phyloP scores from a whole-genome alignment of 2,113 vertebrate species.

The Dicrurus megarhynchus region DNA sequence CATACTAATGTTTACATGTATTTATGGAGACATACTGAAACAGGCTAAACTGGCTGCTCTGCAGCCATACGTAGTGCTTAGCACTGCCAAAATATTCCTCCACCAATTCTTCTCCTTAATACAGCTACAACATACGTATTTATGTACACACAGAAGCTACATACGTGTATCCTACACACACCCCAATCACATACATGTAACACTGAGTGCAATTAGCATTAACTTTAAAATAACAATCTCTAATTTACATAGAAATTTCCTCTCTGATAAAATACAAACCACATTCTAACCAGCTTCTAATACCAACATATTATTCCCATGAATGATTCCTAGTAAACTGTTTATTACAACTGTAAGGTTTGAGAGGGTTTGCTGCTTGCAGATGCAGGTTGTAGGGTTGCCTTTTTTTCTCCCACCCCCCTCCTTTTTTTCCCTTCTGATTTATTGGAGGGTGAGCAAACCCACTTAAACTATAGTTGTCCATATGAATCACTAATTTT shows the following conservation, averaged over 20 bases:
- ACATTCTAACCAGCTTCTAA: slow-evolving; percentile 69
- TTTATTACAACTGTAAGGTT: slow-evolving; percentile 60
- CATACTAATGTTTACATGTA: background rate
- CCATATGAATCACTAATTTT: slow-evolving; percentile 86
- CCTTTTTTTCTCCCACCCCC: background rate
- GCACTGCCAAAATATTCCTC: background rate
- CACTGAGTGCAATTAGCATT: slow-evolving; percentile 28
- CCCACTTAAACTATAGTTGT: slow-evolving; percentile 81
- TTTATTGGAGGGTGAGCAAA: slow-evolving; percentile 77
- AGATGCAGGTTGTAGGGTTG: background rate
- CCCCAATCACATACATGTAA: slow-evolving; percentile 17
- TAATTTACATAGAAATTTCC: slow-evolving; percentile 69
- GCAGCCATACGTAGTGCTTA: background rate
- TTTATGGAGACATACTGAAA: background rate
- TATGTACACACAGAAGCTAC: background rate
- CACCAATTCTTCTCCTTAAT: background rate
- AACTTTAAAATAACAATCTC: slow-evolving; percentile 65
- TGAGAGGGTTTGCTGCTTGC: background rate
- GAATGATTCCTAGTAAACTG: slow-evolving; percentile 73
- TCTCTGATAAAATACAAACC: slow-evolving; percentile 67
- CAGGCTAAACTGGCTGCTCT: background rate
- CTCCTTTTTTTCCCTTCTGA: background rate
- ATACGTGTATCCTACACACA: background rate
- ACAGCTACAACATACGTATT: background rate
- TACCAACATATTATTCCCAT: slow-evolving; percentile 67